Evolutionary conservation across 2,888 invertebrate species (phyloP).

Genomic region (Eurytoma californica): DNA sequence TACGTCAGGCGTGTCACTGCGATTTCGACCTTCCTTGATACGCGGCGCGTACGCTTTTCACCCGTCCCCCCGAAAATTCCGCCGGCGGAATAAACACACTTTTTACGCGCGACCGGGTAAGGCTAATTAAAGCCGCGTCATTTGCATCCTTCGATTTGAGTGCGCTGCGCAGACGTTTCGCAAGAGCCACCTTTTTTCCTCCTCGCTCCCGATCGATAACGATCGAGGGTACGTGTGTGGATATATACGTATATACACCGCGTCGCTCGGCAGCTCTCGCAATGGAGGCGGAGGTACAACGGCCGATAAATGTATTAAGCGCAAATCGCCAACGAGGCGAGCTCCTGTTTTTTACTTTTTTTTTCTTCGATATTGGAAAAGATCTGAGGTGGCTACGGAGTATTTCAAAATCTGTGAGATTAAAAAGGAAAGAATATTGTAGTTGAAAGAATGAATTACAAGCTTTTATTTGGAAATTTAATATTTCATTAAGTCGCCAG

Average conservation of each 20-base stretch:
- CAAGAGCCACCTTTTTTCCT: background rate
- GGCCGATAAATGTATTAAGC: background rate
- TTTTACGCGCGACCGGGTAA: background rate
- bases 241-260: background rate
- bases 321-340: background rate
- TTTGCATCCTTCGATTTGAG: conserved; percentile 12
- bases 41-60: background rate
- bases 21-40: conserved; percentile 21
- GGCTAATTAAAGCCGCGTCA: conserved; percentile 12
- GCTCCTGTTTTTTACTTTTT: background rate
- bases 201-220: background rate
- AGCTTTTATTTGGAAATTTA: too few relatives aligned
- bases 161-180: background rate
- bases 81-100: background rate
- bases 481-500: too few relatives aligned
- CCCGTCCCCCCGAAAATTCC: background rate
- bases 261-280: background rate
- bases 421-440: too few relatives aligned
- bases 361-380: background rate
- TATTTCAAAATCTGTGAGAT: too few relatives aligned
- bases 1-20: conserved; percentile 23
- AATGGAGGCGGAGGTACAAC: background rate
- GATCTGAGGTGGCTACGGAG: too few relatives aligned
- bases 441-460: too few relatives aligned
- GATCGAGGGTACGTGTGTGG: background rate